Conservation (phyloP, 2,888 invertebrate species). For the Eremobia ochroleuca region DNA sequence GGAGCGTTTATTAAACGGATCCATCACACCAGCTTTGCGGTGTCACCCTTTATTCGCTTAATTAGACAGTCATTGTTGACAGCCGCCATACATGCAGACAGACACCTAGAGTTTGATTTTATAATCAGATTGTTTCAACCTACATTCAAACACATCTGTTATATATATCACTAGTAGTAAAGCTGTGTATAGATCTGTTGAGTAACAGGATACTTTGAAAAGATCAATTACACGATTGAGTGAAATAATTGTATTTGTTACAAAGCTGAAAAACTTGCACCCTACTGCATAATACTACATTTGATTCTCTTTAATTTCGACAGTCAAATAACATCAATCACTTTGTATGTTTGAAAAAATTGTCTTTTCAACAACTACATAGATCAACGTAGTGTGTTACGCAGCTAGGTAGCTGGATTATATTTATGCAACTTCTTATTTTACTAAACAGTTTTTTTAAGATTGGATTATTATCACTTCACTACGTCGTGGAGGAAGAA, state of each 20-base stretch:
- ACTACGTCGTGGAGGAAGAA: background rate
- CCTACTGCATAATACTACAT: background rate
- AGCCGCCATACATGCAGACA: constrained; percentile 48
- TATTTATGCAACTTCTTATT: background rate
- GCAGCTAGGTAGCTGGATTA: background rate
- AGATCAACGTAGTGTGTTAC: constrained; percentile 7
- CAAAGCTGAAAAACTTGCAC: background rate
- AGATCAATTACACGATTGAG: constrained; percentile 28
- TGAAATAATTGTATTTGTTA: constrained; percentile 4
- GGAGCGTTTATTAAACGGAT: constrained; percentile 87
- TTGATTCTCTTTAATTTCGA: constrained; percentile 1
- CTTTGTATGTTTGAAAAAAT: too few relatives aligned
- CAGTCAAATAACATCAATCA: too few relatives aligned
- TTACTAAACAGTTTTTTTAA: background rate
- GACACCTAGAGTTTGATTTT: constrained; percentile 77
- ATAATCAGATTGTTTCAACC: constrained; percentile 75
- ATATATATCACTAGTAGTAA: too few relatives aligned
- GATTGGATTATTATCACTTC: background rate
- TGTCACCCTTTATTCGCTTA: constrained; percentile 89
- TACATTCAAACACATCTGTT: constrained; percentile 69
- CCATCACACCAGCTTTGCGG: constrained; percentile 89
- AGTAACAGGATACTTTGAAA: too few relatives aligned
- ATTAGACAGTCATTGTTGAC: constrained; percentile 88
- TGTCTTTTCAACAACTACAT: background rate
- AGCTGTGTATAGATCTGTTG: too few relatives aligned